Evolutionary conservation across 2,888 invertebrate species (phyloP).

Genomic region (Melinopterus prodromus): DNA sequence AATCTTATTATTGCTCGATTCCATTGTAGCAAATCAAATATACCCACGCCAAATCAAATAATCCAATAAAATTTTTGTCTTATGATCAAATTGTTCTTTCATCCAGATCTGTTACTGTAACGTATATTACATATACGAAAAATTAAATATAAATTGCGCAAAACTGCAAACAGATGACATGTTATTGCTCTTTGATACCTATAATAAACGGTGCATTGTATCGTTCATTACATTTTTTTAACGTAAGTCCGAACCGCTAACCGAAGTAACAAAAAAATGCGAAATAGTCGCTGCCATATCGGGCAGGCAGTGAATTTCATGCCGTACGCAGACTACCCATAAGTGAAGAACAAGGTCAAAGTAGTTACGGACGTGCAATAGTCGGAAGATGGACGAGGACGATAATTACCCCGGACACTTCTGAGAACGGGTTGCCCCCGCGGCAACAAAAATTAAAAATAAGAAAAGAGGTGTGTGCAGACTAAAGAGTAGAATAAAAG

Average conservation of each 20-base stretch:
- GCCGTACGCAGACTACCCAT: background rate
- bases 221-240: background rate
- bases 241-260: background rate
- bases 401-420: background rate
- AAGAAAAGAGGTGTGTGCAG: background rate
- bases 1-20: too few relatives aligned
- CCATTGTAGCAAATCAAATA: too few relatives aligned
- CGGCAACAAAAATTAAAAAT: background rate
- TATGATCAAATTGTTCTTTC: too few relatives aligned
- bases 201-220: background rate
- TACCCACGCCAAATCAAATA: too few relatives aligned
- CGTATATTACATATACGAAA: too few relatives aligned
- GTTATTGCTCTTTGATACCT: background rate
- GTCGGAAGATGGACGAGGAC: slow-evolving; percentile 4
- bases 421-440: background rate
- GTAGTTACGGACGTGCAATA: background rate
- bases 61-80: too few relatives aligned
- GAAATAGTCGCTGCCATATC: background rate
- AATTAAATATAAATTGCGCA: background rate
- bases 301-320: background rate
- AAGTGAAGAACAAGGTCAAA: slow-evolving; percentile 4
- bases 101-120: too few relatives aligned
- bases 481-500: background rate
- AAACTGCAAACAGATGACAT: background rate
- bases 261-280: background rate